Conservation (phyloP, 2,797 vertebrate genomes). For the Octomys mimax region DNA sequence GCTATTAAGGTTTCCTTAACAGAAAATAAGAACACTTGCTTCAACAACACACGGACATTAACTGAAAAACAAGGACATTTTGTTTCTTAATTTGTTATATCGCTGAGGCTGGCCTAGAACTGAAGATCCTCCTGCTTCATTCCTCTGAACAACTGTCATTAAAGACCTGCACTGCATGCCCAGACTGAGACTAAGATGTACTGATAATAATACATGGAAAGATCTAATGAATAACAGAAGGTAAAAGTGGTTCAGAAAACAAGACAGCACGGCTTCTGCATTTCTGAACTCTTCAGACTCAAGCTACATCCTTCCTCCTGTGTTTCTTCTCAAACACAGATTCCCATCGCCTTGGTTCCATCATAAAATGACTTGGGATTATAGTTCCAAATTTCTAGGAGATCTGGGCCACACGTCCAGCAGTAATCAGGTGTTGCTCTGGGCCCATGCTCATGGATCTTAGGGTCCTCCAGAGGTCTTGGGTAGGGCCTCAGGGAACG, state of each 20-base stretch:
- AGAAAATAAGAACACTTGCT: not conserved
- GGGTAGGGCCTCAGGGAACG: not conserved
- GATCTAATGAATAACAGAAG: not conserved
- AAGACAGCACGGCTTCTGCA: not conserved
- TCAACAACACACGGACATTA: not conserved
- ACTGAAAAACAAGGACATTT: not conserved
- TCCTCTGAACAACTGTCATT: not conserved
- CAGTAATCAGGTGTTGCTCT: not conserved
- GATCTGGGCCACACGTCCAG: not conserved
- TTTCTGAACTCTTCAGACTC: not conserved
- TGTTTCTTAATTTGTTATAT: not conserved
- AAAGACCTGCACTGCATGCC: too few relatives aligned
- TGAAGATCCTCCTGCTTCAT: not conserved
- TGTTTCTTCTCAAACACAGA: not conserved
- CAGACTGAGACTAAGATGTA: not conserved
- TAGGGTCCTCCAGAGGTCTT: not conserved
- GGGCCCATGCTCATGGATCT: not conserved
- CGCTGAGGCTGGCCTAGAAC: too few relatives aligned
- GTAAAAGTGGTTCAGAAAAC: not conserved
- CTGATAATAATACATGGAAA: not conserved
- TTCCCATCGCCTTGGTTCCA: not conserved
- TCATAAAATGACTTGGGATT: too few relatives aligned
- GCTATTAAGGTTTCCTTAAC: too few relatives aligned
- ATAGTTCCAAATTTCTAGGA: not conserved
- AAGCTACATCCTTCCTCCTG: not conserved